Conservation (phyloP, 37 sponge, comb jelly and placozoan genomes). For the Bolinopsis microptera region DNA sequence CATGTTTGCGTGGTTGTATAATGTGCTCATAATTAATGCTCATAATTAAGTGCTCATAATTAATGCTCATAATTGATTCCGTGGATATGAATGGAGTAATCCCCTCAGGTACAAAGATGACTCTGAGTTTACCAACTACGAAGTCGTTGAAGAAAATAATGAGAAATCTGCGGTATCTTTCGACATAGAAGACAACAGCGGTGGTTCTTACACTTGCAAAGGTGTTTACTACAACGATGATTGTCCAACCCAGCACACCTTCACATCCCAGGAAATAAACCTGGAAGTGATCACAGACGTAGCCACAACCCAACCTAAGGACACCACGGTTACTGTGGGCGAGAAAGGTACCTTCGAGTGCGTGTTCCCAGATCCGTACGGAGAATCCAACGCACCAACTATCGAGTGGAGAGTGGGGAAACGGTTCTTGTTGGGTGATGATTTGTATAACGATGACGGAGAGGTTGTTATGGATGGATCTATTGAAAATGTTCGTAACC, state of each 20-base stretch:
- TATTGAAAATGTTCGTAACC: neutral
- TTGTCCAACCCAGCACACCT: neutral
- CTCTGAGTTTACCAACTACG: neutral
- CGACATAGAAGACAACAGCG: neutral
- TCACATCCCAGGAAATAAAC: neutral
- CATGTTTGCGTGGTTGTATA: too few species aligned
- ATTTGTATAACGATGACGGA: neutral
- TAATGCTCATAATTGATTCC: too few species aligned
- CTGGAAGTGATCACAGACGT: neutral
- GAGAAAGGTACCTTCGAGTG: neutral
- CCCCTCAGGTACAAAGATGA: neutral
- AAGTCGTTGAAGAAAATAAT: neutral
- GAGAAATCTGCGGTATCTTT: neutral
- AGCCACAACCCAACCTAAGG: neutral
- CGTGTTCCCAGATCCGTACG: slow-evolving; percentile 21
- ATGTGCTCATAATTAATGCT: too few species aligned
- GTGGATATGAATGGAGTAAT: too few species aligned
- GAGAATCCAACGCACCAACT: neutral
- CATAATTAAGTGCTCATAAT: too few species aligned
- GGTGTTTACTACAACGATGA: neutral
- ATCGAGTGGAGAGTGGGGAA: neutral
- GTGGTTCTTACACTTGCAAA: neutral
- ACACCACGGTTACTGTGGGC: neutral
- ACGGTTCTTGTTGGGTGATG: neutral
- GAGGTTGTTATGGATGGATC: neutral